Conservation (phyloP, 2,113 vertebrate species). For the Girardinichthys multiradiatus region DNA sequence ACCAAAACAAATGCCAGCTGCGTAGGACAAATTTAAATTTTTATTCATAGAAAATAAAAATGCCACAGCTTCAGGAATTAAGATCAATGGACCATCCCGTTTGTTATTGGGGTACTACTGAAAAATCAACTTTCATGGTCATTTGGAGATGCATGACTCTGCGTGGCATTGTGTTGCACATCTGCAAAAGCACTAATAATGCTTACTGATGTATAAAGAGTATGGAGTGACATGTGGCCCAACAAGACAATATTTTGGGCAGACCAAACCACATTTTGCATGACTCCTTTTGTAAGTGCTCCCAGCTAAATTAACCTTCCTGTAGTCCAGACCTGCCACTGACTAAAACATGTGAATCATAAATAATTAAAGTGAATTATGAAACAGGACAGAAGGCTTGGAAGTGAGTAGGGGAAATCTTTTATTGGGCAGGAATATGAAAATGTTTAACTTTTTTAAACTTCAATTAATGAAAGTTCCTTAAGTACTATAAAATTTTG, state of each 20-base stretch:
- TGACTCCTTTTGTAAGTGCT: neutral
- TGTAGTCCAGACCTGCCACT: too few species aligned
- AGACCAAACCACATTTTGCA: neutral
- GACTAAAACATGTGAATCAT: neutral
- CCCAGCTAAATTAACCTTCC: neutral
- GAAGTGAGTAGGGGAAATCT: neutral
- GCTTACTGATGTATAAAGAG: neutral
- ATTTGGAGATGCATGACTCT: neutral
- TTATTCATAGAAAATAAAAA: neutral
- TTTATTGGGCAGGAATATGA: neutral
- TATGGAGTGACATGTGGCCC: neutral
- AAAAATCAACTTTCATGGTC: neutral
- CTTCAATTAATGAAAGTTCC: neutral
- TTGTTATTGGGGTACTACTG: neutral
- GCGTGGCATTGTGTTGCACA: neutral
- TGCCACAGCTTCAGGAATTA: neutral
- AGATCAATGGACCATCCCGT: neutral
- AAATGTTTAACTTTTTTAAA: neutral
- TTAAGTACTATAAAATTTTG: neutral
- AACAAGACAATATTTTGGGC: conserved; percentile 6
- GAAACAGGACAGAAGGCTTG: neutral
- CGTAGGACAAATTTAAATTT: neutral
- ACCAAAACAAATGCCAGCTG: neutral
- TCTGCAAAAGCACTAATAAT: neutral
- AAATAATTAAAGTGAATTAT: conserved; percentile 1